Percentiles rank a stretch among this genome's conserved stretches.
Evolutionary conservation across 2,888 invertebrate genomes (phyloP).

Genomic region (Meteorus cinctellus): DNA sequence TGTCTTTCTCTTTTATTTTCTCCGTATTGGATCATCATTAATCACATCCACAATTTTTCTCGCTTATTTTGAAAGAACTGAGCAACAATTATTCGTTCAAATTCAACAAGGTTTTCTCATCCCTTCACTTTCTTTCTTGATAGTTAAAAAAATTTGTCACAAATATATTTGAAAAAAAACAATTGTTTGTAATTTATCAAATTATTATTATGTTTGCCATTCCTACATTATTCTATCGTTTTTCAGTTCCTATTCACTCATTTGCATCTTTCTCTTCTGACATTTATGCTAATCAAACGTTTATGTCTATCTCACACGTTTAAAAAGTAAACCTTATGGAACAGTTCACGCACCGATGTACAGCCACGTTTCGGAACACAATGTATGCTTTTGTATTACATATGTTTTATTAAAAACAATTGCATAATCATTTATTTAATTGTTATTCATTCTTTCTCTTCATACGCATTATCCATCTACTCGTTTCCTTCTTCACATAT

Average conservation of each 20-base stretch:
- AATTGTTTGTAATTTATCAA: constrained; percentile 24
- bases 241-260: background rate
- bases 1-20: background rate
- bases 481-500: background rate
- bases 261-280: constrained; percentile 2
- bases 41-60: constrained; percentile 2
- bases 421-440: background rate
- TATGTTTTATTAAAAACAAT: constrained; percentile 12
- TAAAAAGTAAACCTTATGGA: constrained; percentile 21
- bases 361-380: constrained; percentile 21
- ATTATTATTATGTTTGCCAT: constrained; percentile 17
- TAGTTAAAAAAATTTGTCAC: background rate
- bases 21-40: background rate
- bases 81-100: background rate
- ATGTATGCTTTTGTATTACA: background rate
- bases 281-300: constrained; percentile 18
- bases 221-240: background rate
- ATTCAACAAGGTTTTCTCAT: background rate
- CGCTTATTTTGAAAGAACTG: background rate
- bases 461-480: background rate
- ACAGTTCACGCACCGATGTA: constrained; percentile 26
- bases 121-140: background rate
- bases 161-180: constrained; percentile 5
- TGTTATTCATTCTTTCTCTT: background rate
- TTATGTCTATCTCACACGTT: background rate